Conservation (phyloP, 1,140 invertebrate species). For the Pantala flavescens region DNA sequence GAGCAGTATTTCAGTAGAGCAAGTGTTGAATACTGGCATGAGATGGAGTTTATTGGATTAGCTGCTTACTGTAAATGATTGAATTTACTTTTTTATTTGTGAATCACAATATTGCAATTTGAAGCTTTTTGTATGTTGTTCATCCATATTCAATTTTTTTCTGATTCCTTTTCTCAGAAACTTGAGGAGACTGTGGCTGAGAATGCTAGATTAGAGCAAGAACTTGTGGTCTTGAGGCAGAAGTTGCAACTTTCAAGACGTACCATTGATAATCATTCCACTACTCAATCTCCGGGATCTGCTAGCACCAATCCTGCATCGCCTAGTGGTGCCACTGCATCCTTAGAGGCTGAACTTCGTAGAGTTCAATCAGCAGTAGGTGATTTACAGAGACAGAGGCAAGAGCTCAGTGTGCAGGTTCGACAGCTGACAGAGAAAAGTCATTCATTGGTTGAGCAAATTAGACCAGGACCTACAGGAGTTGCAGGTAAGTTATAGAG, state of each 20-base stretch:
- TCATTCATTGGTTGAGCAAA: slow-evolving; percentile 43
- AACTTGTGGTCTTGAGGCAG: slow-evolving; percentile 69
- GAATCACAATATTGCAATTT: too few relatives aligned
- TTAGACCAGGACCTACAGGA: slow-evolving; percentile 37
- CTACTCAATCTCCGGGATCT: slow-evolving; percentile 14
- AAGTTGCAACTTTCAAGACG: slow-evolving; percentile 61
- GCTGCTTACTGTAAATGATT: too few relatives aligned
- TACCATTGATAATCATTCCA: slow-evolving; percentile 27
- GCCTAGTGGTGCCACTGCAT: slow-evolving; percentile 40
- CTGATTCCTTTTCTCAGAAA: slow-evolving; percentile 53
- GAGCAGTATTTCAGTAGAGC: too few relatives aligned
- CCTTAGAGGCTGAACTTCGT: slow-evolving; percentile 68
- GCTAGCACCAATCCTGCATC: slow-evolving; percentile 14
- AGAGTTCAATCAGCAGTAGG: slow-evolving; percentile 73
- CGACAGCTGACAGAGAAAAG: slow-evolving; percentile 67
- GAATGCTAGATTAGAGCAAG: slow-evolving; percentile 77
- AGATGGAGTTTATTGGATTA: too few relatives aligned
- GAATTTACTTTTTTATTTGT: too few relatives aligned
- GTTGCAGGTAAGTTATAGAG: slow-evolving; percentile 28
- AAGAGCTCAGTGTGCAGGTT: slow-evolving; percentile 70
- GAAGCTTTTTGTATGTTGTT: too few relatives aligned
- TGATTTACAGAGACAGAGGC: slow-evolving; percentile 69
- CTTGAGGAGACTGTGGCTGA: slow-evolving; percentile 82
- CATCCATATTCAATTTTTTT: too few relatives aligned
- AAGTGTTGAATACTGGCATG: too few relatives aligned